Base-by-base conservation (phyloP, 2,888 invertebrate species). In the Drosophila borborema region DNA sequence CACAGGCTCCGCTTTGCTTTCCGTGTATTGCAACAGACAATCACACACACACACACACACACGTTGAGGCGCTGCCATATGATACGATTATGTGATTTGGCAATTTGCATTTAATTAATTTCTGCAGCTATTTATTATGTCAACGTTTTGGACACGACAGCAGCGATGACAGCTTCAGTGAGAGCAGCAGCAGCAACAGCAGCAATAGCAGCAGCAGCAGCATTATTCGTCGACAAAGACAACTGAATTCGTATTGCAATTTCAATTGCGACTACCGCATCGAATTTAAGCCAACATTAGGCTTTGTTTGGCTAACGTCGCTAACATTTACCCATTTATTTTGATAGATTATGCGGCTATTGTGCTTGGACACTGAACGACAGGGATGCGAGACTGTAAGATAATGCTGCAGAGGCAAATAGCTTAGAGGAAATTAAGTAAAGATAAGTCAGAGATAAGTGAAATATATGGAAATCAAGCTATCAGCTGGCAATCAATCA, bases 51-150 rank as follows among this genome's bases (percentile, higher is more conserved):
- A 45, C 9, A 48, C 9, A 51, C 34, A 34, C 51, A 51, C 1
- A 34, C 34, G 1, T n/a, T n/a, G 48, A 28, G 12, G n/a, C n/a
- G 84, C 84, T 74, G 89, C 72, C 82, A 87, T 85, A 82, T 87
- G 88, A 89, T 84, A 84, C 89, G 90, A 85, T 85, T 85, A 85
- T 85, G 85, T 77, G 90, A 89, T 85, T 89, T 89, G 68, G 70
- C 82, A 89, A 85, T 85, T 89, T 85, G 85, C 85, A 85, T 85
- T 85, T 85, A 85, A 85, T 85, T 85, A 85, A 85, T 89, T 85
- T 87, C 80, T 79, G 82, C 75, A 77, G 67, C 88, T 87, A 89
- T 85, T 85, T 85, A 89, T 85, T 85, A 85, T 85, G 90, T 85
- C 85, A 85, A 85, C 82, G 61, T 54, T 78, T 55, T 18, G 55